Evolutionary conservation across 2,888 invertebrate species (phyloP), one percentile per base, ranked within the genome.

Genomic region (Epicampocera succincta): DNA sequence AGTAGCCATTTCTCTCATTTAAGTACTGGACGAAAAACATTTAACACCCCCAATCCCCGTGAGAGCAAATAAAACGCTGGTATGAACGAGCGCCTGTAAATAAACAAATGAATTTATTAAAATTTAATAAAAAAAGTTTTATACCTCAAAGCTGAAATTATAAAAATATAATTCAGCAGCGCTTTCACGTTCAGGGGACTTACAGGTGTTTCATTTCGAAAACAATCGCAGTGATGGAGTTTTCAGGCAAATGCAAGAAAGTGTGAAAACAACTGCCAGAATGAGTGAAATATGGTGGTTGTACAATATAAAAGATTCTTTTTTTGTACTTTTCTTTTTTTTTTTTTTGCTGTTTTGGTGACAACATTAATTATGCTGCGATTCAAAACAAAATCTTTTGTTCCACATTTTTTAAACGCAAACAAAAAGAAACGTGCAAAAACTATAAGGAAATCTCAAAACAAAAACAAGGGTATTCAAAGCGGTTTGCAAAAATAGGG

Each of bases 281-380:
- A 13, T 17, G 25, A 25, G 21, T 4, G 6, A 38, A 56, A 44
- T 8, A 56, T 19, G 46, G 17, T 38, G 74, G 6, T 50, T 19
- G 48, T 13, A n/a, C n/a, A 12, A 38, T 38, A 56, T 4, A n/a
- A 52, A 44, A 71, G 33, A 33, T 8, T 33, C 29, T 29, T 29
- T 33, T 33, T 33, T 33, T 8, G 8, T 33, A 8, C 33, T 9
- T 33, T 33, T 29, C 29, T n/a, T n/a, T 29, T 29, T 6, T 33
- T 33, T 6, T 52, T n/a, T 44, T 54, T 54, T 63, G 12, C 19
- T 25, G 29, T 68, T 60, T 68, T 52, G 65, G 68, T 54, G 72
- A 72, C 76, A 81, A 69, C 58, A 69, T 69, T 77, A 69, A 74
- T 81, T 81, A 77, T 77, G 42, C 56, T 69, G 73, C 58, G 44